phyloP scores from a whole-genome alignment of 1,140 invertebrate genomes.

The Drosophila kohkoa region DNA sequence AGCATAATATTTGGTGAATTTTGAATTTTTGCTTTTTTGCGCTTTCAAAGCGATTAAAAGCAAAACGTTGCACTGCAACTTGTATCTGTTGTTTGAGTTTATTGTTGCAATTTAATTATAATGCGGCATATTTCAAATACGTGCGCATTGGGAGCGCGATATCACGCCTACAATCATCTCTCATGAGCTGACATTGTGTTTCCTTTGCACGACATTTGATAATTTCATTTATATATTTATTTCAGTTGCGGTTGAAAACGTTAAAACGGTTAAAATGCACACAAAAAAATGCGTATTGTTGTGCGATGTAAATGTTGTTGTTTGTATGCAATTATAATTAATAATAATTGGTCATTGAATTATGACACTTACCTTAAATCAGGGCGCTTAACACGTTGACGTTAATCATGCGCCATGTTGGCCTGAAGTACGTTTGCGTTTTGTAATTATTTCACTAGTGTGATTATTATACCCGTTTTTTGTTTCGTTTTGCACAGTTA shows the following conservation, averaged over 20 bases:
- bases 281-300: not conserved
- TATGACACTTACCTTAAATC: conserved; percentile 69
- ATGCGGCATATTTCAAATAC: conserved; percentile 8
- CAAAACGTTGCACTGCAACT: not conserved
- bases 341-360: conserved; percentile 46
- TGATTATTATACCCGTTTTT: not conserved
- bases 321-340: conserved; percentile 18
- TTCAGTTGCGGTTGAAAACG: conserved; percentile 11
- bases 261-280: no score
- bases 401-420: conserved; percentile 70
- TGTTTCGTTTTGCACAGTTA: not conserved
- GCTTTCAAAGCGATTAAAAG: conserved; percentile 1
- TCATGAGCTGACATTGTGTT: conserved; percentile 2
- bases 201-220: conserved; percentile 1
- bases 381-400: conserved; percentile 40
- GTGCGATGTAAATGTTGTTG: conserved; percentile 14
- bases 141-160: not conserved
- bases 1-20: conserved; percentile 3
- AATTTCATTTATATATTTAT: conserved; percentile 21
- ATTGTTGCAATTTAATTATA: conserved; percentile 12
- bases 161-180: not conserved
- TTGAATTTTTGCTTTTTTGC: conserved; percentile 2
- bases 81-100: not conserved
- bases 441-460: conserved; percentile 21
- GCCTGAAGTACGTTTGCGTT: conserved; percentile 21